Base-by-base conservation (phyloP, 2,888 invertebrate species). In the Oligia latruncula region DNA sequence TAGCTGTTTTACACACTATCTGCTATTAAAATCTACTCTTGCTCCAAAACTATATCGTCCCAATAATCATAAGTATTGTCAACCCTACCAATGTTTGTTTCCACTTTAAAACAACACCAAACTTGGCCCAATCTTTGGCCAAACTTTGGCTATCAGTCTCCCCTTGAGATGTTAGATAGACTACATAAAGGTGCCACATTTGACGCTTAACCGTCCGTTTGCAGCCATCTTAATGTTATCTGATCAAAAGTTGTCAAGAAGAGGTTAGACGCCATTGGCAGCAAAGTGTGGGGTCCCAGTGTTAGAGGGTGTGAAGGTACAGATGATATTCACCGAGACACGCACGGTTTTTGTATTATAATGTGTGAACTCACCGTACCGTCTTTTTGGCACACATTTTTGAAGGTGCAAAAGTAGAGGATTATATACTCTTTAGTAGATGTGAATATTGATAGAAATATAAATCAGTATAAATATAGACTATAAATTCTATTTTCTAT, bases 161-260 rank as follows among this genome's bases (percentile, higher is more conserved):
- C 84, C 84, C 77, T 70, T 71, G 78, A 84, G 91, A 92, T 91
- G 86, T 77, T 71, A 88, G 92, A 93, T 94, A 90, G 13, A 64
- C 62, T 70, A 79, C 87, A 87, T 83, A 83, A 84, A 90, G 90
- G 92, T 91, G 93, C 87, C 88, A 93, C 89, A 92, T 93, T 91
- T 92, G 91, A 88, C 95, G 93, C 94, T 91, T 91, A 87, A 89
- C 85, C 86, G 82, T 83, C 92, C 91, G 86, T 92, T 93, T 91
- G 90, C 91, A 87, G 90, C 90, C 88, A 92, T 93, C 93, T 93
- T 82, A 81, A 76, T 78, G 84, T 90, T 95, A 96, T 96, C 96
- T 89, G 96, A 96, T 96, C 93, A 89, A 92, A 96, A 96, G 88
- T 96, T 95, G 94, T 94, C 94, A 94, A 94, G 93, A 90, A 92